These are phyloP conservation scores for Trichomycterus rosablanca DNA, from an alignment of 2,113 vertebrate species.

Conservation along the genomic window DNA sequence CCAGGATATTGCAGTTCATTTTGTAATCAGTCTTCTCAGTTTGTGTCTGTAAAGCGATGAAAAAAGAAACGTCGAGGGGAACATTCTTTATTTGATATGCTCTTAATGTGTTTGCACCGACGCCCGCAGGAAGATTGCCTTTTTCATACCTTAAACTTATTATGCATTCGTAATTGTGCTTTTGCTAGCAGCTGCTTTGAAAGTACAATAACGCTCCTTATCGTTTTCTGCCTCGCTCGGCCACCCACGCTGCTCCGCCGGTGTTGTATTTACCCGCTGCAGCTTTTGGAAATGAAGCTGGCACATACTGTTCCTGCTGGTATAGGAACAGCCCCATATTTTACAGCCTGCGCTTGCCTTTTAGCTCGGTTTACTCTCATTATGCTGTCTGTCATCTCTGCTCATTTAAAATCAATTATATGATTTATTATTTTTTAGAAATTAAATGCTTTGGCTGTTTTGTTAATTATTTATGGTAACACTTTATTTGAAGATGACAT, in stretches of 20 bases:
- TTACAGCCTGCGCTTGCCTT: slow-evolving; percentile 25
- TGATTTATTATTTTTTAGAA: no score
- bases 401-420: no score
- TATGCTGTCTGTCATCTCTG: no score
- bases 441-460: no score
- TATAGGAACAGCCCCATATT: no score
- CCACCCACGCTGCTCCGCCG: slow-evolving; percentile 36
- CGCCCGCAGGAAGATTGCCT: slow-evolving; percentile 43
- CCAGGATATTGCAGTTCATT: slow-evolving; percentile 28
- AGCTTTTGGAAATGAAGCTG: slow-evolving; percentile 15
- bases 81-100: slow-evolving; percentile 31
- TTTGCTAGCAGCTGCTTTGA: slow-evolving; percentile 38
- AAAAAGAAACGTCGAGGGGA: slow-evolving; percentile 29
- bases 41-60: slow-evolving; percentile 43
- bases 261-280: slow-evolving; percentile 24
- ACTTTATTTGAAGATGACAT: no score
- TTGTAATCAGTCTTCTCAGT: slow-evolving; percentile 18
- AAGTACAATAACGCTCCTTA: slow-evolving; percentile 31
- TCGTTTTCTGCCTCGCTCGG: slow-evolving; percentile 4
- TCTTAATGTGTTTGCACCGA: slow-evolving; percentile 41
- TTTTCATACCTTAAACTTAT: slow-evolving; percentile 41
- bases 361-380: slow-evolving; percentile 15
- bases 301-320: not conserved
- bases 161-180: slow-evolving; percentile 44
- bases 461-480: no score